A percentile compares a stretch with the other conserved stretches of the same genome.
phyloP scores from a whole-genome alignment of 2,888 invertebrate genomes.

The Protonemura montana region DNA sequence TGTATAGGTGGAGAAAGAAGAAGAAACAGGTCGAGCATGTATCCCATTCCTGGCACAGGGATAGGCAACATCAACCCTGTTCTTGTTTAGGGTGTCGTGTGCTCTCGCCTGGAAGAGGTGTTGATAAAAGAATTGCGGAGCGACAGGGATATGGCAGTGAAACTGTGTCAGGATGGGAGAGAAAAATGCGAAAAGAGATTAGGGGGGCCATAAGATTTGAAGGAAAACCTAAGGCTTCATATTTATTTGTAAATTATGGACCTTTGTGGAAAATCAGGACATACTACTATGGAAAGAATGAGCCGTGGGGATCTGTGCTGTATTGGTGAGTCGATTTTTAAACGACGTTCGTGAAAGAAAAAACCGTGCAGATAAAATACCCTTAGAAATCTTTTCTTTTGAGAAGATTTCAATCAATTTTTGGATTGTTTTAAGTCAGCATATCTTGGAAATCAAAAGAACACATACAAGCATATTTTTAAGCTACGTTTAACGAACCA shows the following conservation, averaged over 20 bases:
- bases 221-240: not conserved
- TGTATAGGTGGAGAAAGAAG: not conserved
- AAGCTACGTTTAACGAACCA: constrained; percentile 16
- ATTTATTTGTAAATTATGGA: not conserved
- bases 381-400: constrained; percentile 7
- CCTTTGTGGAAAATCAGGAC: not conserved
- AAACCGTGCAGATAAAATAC: not conserved
- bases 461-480: not conserved
- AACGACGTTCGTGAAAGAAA: not conserved
- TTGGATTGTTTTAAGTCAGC: constrained; percentile 37
- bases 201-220: not conserved
- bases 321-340: not conserved
- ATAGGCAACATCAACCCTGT: constrained; percentile 30
- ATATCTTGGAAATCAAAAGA: constrained; percentile 18
- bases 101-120: constrained; percentile 49
- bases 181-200: constrained; percentile 14
- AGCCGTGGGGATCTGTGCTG: not conserved
- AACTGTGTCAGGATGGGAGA: not conserved
- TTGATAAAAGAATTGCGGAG: constrained; percentile 48
- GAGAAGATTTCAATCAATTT: constrained; percentile 27
- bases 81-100: constrained; percentile 44
- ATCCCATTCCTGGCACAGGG: not conserved
- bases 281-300: not conserved
- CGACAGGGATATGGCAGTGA: not conserved
- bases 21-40: not conserved